Evolutionary conservation across 1,140 invertebrate genomes (phyloP).

Genomic region (Ctenoplectra terminalis): DNA sequence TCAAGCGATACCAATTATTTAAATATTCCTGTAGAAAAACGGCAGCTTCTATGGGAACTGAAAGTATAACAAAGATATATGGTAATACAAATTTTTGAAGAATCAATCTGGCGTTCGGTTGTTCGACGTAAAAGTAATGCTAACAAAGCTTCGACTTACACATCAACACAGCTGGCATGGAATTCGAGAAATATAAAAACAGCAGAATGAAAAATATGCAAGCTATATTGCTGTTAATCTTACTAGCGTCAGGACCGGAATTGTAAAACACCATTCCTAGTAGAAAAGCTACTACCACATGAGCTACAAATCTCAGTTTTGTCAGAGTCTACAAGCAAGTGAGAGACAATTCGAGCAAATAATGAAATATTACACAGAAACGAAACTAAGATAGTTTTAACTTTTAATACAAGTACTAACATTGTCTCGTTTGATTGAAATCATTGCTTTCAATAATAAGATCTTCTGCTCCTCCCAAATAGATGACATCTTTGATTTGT

Average conservation of each 20-base stretch:
- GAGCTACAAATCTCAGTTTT: slow-evolving; percentile 88
- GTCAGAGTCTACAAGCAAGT: slow-evolving; percentile 86
- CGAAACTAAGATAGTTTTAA: slow-evolving; percentile 7
- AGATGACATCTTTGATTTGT: slow-evolving; percentile 63
- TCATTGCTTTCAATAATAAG: slow-evolving; percentile 85
- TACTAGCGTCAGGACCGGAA: slow-evolving; percentile 90
- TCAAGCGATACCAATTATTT: slow-evolving; percentile 95
- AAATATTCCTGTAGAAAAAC: slow-evolving; percentile 94
- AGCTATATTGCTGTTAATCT: slow-evolving; percentile 90
- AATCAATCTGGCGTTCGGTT: background rate
- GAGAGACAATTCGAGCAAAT: background rate
- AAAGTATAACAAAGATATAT: slow-evolving; percentile 69
- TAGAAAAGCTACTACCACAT: slow-evolving; percentile 89
- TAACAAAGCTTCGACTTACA: slow-evolving; percentile 85
- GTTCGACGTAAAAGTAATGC: background rate
- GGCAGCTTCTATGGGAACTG: slow-evolving; percentile 92
- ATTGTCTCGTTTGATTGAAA: slow-evolving; percentile 86
- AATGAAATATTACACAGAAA: background rate
- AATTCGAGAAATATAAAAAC: slow-evolving; percentile 93
- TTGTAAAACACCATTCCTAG: slow-evolving; percentile 91
- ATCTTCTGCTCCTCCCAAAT: slow-evolving; percentile 85
- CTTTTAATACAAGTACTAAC: slow-evolving; percentile 77
- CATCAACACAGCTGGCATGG: slow-evolving; percentile 94
- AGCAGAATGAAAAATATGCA: slow-evolving; percentile 93
- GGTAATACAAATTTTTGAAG: background rate